A percentile compares a stretch with the other conserved stretches of the same genome.
phyloP scores from a whole-genome alignment of 2,888 invertebrate species.

The Caenorhabditis wallacei region DNA sequence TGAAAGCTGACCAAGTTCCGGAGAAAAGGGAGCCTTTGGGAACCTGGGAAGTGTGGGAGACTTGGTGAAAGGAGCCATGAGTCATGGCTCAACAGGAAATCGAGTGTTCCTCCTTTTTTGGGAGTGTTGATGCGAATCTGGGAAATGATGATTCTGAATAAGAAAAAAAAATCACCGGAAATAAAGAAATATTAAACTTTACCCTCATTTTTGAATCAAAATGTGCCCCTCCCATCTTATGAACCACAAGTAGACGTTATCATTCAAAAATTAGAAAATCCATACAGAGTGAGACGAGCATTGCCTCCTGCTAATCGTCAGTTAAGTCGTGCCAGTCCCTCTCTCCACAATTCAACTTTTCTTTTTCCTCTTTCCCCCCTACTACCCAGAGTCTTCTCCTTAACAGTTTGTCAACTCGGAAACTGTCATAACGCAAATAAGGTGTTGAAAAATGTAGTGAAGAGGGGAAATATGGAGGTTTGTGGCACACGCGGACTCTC shows the following conservation, averaged over 20 bases:
- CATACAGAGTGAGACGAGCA: constrained; percentile 38
- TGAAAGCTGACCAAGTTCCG: constrained; percentile 52
- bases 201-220: neutral
- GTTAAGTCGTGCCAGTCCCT: constrained; percentile 50
- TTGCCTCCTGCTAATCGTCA: constrained; percentile 45
- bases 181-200: constrained; percentile 12
- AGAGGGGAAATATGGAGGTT: constrained; percentile 17
- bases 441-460: constrained; percentile 48
- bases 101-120: constrained; percentile 30
- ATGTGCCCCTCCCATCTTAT: constrained; percentile 28
- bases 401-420: constrained; percentile 63
- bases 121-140: constrained; percentile 35
- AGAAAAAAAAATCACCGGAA: constrained; percentile 6
- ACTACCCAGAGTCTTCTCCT: constrained; percentile 50
- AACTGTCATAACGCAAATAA: constrained; percentile 60
- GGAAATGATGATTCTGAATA: constrained; percentile 11
- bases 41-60: constrained; percentile 45
- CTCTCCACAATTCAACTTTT: neutral
- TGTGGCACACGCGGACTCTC: constrained; percentile 52
- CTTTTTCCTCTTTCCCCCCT: constrained; percentile 12
- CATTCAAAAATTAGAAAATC: constrained; percentile 34
- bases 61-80: constrained; percentile 18
- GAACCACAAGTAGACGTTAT: constrained; percentile 42
- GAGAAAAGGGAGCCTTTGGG: constrained; percentile 40
- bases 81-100: constrained; percentile 44